Percentiles rank a stretch among this genome's conserved stretches.
phyloP scores from a whole-genome alignment of 2,888 invertebrate species.

The Scaptodrosophila latifasciaeformis region DNA sequence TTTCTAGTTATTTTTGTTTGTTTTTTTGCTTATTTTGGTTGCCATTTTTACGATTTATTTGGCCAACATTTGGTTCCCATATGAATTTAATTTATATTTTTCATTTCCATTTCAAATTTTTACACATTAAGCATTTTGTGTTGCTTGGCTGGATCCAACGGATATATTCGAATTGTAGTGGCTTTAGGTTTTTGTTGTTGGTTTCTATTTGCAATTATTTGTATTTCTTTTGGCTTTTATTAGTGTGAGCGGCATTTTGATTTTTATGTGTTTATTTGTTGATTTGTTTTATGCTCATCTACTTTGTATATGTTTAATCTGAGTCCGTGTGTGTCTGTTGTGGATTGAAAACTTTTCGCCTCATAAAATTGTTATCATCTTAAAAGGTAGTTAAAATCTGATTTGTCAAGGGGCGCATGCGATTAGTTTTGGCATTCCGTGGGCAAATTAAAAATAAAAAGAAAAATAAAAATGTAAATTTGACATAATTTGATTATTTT shows the following conservation, averaged over 20 bases:
- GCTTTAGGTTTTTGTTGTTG: constrained; percentile 13
- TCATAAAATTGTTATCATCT: too few relatives aligned
- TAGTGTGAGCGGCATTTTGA: constrained; percentile 42
- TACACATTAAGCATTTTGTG: constrained; percentile 40
- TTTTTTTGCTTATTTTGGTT: constrained; percentile 47
- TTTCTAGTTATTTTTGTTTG: constrained; percentile 1
- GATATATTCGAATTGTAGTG: constrained; percentile 5
- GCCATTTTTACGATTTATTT: constrained; percentile 65
- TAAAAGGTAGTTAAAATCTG: too few relatives aligned
- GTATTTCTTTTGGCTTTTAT: constrained; percentile 25
- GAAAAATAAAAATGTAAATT: too few relatives aligned
- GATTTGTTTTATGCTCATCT: background rate
- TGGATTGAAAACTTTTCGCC: constrained; percentile 15
- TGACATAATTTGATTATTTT: too few relatives aligned
- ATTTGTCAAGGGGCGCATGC: too few relatives aligned
- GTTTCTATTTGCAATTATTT: too few relatives aligned
- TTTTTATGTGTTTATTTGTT: constrained; percentile 62
- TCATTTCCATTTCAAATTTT: constrained; percentile 57
- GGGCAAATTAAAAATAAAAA: too few relatives aligned
- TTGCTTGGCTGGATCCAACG: constrained; percentile 17
- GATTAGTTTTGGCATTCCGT: too few relatives aligned
- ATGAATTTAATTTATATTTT: constrained; percentile 62
- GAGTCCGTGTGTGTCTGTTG: constrained; percentile 23
- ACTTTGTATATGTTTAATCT: too few relatives aligned
- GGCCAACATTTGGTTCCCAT: constrained; percentile 63